These are phyloP conservation scores for Callosobruchus maculatus DNA, from an alignment of 2,888 invertebrate species.

Conservation along the genomic window DNA sequence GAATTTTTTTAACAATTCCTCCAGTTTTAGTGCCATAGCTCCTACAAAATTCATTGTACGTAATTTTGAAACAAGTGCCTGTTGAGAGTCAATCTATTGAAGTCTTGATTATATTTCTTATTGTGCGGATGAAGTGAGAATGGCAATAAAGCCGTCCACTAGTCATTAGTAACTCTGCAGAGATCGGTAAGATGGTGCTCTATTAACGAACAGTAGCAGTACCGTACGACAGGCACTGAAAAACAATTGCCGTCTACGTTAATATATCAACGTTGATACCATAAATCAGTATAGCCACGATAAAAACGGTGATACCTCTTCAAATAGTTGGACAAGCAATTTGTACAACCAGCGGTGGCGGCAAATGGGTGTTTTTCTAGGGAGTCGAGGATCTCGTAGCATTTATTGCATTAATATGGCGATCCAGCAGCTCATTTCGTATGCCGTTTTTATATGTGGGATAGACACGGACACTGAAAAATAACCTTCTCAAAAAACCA, in stretches of 20 bases:
- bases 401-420: no score
- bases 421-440: no score
- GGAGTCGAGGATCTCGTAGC: no score
- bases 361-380: background rate
- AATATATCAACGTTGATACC: background rate
- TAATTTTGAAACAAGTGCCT: no score
- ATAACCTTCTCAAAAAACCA: no score
- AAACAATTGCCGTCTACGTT: background rate
- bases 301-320: background rate
- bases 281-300: background rate
- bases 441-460: no score
- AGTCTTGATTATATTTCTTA: background rate
- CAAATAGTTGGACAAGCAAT: background rate
- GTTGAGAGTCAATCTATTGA: background rate
- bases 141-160: background rate
- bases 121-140: background rate
- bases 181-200: background rate
- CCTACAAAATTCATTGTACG: no score
- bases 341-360: background rate
- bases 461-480: no score
- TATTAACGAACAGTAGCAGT: background rate
- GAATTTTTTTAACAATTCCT: no score
- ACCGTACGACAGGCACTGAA: background rate
- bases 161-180: background rate
- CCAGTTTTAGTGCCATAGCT: no score